Conservation (phyloP, 1,140 invertebrate species). For the Conopomorpha cramerella region DNA sequence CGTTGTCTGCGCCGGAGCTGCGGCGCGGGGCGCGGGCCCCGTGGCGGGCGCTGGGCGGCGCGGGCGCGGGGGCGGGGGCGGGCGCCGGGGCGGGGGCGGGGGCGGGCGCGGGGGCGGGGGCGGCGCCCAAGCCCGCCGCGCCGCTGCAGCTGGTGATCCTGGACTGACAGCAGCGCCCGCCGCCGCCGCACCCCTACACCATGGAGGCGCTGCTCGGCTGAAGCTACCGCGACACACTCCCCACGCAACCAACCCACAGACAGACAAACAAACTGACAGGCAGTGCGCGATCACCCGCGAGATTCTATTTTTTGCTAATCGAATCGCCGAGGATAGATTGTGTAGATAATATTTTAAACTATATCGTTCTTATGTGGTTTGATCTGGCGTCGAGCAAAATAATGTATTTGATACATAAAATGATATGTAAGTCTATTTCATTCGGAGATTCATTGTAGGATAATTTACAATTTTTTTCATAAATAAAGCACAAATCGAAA, state of each 20-base stretch:
- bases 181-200: conserved; percentile 62
- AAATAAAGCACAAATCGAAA: conserved; percentile 63
- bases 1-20: conserved; percentile 79
- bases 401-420: conserved; percentile 61
- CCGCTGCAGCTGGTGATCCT: conserved; percentile 70
- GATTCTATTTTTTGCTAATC: conserved; percentile 55
- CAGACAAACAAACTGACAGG: too few species aligned
- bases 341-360: conserved; percentile 61
- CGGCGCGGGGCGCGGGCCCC: conserved; percentile 89
- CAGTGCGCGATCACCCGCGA: too few species aligned
- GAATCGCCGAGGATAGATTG: conserved; percentile 53
- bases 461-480: conserved; percentile 65
- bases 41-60: conserved; percentile 67
- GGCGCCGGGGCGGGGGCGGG: conserved; percentile 15
- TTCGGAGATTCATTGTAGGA: conserved; percentile 63
- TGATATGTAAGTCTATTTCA: conserved; percentile 63
- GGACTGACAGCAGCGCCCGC: conserved; percentile 65
- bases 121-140: conserved; percentile 19
- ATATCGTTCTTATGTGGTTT: conserved; percentile 59
- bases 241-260: too few species aligned
- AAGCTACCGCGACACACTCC: too few species aligned
- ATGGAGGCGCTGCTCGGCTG: conserved; percentile 68
- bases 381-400: conserved; percentile 54
- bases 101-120: conserved; percentile 12
- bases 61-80: conserved; percentile 11